A percentile compares a stretch with the other conserved stretches of the same genome.
Evolutionary conservation across 2,888 invertebrate species (phyloP).

Genomic region (Andrena marginata): DNA sequence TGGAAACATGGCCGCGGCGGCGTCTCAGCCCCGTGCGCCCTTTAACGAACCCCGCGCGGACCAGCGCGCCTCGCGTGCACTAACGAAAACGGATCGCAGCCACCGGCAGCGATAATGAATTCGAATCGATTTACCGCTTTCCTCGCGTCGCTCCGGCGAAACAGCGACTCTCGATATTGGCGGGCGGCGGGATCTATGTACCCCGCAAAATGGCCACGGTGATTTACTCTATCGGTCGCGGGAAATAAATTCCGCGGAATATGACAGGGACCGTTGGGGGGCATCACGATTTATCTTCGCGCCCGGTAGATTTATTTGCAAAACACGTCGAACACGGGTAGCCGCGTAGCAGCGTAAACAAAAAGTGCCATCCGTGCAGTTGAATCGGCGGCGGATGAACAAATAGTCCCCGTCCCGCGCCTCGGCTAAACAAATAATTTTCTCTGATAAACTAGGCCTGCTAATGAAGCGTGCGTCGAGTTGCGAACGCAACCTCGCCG

Average conservation of each 20-base stretch:
- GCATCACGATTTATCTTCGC: conserved; percentile 29
- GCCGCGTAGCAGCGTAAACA: not conserved
- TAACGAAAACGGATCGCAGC: conserved; percentile 39
- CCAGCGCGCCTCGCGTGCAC: not conserved
- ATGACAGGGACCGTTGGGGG: not conserved
- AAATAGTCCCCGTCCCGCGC: conserved; percentile 14
- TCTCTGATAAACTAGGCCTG: not conserved
- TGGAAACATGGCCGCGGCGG: not conserved
- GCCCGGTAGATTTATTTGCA: conserved; percentile 33
- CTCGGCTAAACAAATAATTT: conserved; percentile 40
- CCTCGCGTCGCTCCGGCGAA: not conserved
- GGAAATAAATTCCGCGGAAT: conserved; percentile 5
- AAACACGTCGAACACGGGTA: not conserved
- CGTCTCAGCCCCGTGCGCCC: not conserved
- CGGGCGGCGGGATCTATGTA: not conserved
- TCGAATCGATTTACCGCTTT: conserved; percentile 8
- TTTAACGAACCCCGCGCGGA: conserved; percentile 9
- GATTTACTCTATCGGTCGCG: conserved; percentile 13
- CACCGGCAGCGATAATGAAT: conserved; percentile 14
- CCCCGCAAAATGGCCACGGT: not conserved
- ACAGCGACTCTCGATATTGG: not conserved
- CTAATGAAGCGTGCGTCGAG: not conserved
- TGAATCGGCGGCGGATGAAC: conserved; percentile 21
- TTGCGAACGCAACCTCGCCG: not conserved
- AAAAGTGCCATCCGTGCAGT: conserved; percentile 1